phyloP scores from a whole-genome alignment of 2,113 vertebrate genomes.

The Fregata magnificens region DNA sequence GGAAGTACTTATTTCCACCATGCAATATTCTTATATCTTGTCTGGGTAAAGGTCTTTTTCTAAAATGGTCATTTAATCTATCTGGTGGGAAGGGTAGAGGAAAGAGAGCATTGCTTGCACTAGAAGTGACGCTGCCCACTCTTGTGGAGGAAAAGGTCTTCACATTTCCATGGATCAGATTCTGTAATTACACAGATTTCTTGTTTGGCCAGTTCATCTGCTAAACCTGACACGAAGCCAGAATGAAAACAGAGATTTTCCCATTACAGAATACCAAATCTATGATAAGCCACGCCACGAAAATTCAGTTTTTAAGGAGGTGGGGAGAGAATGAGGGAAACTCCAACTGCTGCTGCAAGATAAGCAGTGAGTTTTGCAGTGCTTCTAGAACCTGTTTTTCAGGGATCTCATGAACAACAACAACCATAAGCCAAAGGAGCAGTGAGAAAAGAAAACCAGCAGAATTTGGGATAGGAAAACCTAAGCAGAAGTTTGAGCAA shows the following conservation, averaged over 20 bases:
- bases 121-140: slow-evolving; percentile 59
- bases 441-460: neutral
- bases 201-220: slow-evolving; percentile 58
- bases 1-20: neutral
- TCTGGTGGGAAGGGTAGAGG: neutral
- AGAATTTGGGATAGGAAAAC: neutral
- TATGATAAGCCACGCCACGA: slow-evolving; percentile 28
- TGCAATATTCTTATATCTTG: neutral
- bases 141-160: slow-evolving; percentile 51
- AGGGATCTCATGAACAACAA: neutral
- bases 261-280: slow-evolving; percentile 54
- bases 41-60: neutral
- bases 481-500: neutral
- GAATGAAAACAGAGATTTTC: slow-evolving; percentile 53
- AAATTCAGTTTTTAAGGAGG: slow-evolving; percentile 36
- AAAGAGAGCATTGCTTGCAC: neutral
- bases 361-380: slow-evolving; percentile 8
- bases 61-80: neutral
- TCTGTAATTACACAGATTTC: slow-evolving; percentile 52
- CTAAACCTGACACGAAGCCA: slow-evolving; percentile 38
- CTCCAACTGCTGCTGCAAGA: slow-evolving; percentile 13
- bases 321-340: neutral
- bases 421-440: neutral
- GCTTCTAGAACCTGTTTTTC: neutral
- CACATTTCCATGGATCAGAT: slow-evolving; percentile 28